Base-by-base conservation (phyloP, 2,888 invertebrate genomes). In the Campoletis raptor region DNA sequence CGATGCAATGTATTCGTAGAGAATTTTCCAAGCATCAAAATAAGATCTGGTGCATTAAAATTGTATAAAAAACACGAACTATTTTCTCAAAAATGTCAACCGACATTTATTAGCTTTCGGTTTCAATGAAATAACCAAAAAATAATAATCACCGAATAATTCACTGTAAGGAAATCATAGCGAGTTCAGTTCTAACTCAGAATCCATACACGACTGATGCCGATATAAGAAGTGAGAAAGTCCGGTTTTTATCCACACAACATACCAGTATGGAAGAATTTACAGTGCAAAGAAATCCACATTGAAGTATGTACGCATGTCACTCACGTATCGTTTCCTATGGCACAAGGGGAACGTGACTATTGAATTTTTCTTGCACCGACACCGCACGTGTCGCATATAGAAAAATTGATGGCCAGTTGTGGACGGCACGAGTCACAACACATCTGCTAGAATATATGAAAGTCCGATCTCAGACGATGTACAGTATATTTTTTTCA, bases 281-380 rank as follows among this genome's bases (percentile, higher is more conserved):
- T 15, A 45, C 36, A 21, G 67, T 67, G 54, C 66, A 52, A 74
- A 67, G 74, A 73, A 74, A 67, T 40, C 42, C 30, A 18, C 42
- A 70, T 66, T 66, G 42, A 67, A 21, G 54, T 37, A 69, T 24
- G 81, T 81, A 81, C 66, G 85, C 72, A 83, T 86, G 83, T 77
- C 45, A 73, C 80, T 86, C 86, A 86, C 86, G 86, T 86, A 81
- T 73, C 81, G 70, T 72, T 66, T 74, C 61, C 64, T 79, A 84
- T 85, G 80, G 79, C 76, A 61, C 80, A 37, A 24, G 21, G 40
- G 37, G 66, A 81, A 86, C 88, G 88, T 88, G 88, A 88, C 88
- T 87, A 85, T 84, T 76, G 78, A 83, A 88, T 87, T 86, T 81
- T 77, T 72, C 66, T 76, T 81, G 83, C 78, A 76, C 40, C 67